Evolutionary conservation across 2,797 vertebrate species (phyloP), one percentile per base, ranked within the genome.

Genomic region (Moxostoma hubbsi): DNA sequence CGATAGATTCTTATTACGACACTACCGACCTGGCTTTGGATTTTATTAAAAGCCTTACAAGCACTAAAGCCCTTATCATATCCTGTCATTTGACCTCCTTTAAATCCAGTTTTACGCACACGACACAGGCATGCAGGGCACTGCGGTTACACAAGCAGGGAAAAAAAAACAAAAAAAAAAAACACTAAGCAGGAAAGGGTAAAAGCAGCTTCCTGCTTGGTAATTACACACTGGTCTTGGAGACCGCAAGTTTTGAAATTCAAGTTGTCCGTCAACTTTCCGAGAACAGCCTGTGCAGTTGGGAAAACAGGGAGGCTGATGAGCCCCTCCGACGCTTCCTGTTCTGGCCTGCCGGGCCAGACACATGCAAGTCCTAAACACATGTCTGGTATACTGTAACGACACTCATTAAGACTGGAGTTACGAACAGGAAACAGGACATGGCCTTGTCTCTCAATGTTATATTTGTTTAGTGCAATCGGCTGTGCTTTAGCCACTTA

Each of bases 341-440:
- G 73, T 57, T 74, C 73, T 75, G 58, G 63, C 70, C 72, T 63
- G 58, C 43, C 36, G 45, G 57, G 62, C 72, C 59, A 80, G 81
- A 81, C 72, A 61, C 65, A 75, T 78, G 80, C 12, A 70, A 74
- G 67, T 16, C 47, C 45, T 49, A 70, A 69, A 67, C 50, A 74
- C 45, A 79, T 66, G 75, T 65, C 54, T 49, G 75, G 69, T 90
- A 90, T 87, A 91, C 86, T 88, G 87, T 86, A 91, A 86, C 82
- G 83, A 73, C 73, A 73, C 88, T 89, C 85, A 86, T 90, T 90
- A 90, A 73, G 80, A 83, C 85, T 64, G 67, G 47, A 75, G 69
- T 13, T 69, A 77, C 55, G 59, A 84, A 81, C 89, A 90, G 88
- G 85, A 88, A 90, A 87, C 87, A 82, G 86, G 77, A 83, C 71